Base-by-base conservation (phyloP, 2,113 vertebrate species). In the Rhinoderma darwinii region DNA sequence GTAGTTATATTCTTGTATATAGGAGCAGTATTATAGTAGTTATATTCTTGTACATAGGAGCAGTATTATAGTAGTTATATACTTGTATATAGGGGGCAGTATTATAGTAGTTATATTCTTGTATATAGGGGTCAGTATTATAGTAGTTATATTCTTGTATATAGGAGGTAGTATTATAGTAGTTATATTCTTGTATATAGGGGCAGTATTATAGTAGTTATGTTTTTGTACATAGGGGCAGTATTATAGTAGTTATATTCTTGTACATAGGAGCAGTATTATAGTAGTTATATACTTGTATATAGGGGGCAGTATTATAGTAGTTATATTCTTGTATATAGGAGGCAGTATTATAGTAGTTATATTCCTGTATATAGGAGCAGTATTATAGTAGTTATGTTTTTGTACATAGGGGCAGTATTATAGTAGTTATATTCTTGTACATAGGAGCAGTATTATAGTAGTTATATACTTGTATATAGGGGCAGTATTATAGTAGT, bases 381-480 rank as follows among this genome's bases (percentile, higher is more conserved):
- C 59, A 63, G 59, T 63, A 63, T 63, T 63, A 63, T 63, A 63
- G 59, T 63, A 63, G 59, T 63, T 63, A 27, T 63, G 30, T 63
- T 63, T n/a, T 63, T 63, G 59, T 63, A 63, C 11, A 63, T 63
- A 30, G 59, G 14, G 56, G 59, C 59, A 63, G 59, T 63, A 63
- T 63, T 63, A 63, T n/a, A 63, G 59, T 63, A 63, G n/a, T 63
- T 63, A 63, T 63, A 63, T 63, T 63, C 59, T 27, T 63, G 59
- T 63, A 63, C n/a, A 63, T 63, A 63, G 59, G 11, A n/a, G 59
- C 59, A 63, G 59, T 63, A 63, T 63, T 63, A 63, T 63, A 63
- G 59, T 63, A 63, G 59, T 63, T 63, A 63, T 63, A 63, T 63
- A 27, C 59, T 12, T 63, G 66, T 70, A n/a, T n/a, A n/a, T n/a